These are phyloP conservation scores for Cathartes aura DNA, from an alignment of 2,113 vertebrate genomes.

Conservation along the genomic window DNA sequence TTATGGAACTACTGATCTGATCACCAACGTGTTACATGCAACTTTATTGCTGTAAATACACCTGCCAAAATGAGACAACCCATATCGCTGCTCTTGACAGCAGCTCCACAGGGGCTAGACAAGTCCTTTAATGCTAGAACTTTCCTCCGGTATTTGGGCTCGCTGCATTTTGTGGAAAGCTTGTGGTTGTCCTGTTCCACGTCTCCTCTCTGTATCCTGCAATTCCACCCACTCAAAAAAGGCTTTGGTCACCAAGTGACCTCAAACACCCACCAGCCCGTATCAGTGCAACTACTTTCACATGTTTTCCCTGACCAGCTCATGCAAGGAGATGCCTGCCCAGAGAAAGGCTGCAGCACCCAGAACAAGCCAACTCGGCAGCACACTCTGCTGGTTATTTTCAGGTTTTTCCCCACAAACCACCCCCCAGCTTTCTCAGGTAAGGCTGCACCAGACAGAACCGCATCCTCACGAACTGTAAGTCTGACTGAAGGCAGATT, in stretches of 20 bases:
- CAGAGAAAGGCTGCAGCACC: too few species aligned
- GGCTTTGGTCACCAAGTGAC: neutral
- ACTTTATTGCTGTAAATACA: too few species aligned
- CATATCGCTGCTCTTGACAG: fast-evolving
- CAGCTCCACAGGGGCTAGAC: neutral
- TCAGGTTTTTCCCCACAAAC: neutral
- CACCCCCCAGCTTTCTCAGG: fast-evolving
- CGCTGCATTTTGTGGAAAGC: neutral
- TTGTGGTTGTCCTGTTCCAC: neutral
- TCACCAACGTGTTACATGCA: too few species aligned
- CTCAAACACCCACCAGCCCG: neutral
- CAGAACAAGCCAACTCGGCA: neutral
- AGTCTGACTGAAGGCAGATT: too few species aligned
- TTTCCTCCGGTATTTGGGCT: neutral
- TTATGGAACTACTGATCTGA: neutral
- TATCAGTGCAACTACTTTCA: neutral
- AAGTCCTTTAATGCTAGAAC: neutral
- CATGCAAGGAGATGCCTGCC: fast-evolving
- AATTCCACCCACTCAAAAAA: neutral
- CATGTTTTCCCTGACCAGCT: fast-evolving
- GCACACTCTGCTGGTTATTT: neutral
- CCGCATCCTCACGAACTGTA: neutral
- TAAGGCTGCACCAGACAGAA: neutral
- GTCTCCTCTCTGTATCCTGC: neutral
- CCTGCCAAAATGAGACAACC: neutral